Base-by-base conservation (phyloP, 2,113 vertebrate genomes). In the Hippopotamus amphibius region DNA sequence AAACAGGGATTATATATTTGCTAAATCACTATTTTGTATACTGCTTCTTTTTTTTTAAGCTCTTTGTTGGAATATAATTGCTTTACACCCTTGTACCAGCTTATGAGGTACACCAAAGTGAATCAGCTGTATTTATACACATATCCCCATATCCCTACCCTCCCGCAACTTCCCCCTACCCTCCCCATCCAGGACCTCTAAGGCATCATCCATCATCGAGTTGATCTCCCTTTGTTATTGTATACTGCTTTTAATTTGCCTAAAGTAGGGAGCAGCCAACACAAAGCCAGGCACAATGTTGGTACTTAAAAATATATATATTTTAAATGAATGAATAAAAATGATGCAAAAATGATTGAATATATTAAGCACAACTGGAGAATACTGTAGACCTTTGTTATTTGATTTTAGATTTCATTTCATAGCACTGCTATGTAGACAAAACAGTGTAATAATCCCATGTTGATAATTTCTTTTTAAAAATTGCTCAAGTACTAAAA, bases 291-390 rank as follows among this genome's bases (percentile, higher is more conserved):
- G 41, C 19, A 80, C 37, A 86, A 5, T n/a, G 14, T 37, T 76
- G 16, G 16, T 59, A 50, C 12, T 95, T 88, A 65, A 57, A 59
- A 87, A 43, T 61, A 41, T 48, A 37, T 91, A 41, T 48, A 37
- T 91, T 89, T 82, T 30, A 85, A 95, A 85, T 85, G 6, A 77
- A 15, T 89, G 19, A 88, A 46, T 85, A 28, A 5, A 50, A 82
- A 86, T 81, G 16, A 59, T 68, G 17, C 88, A 21, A 57, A 6
- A 41, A 63, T 57, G 14, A 91, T 16, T 43, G 3, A 43, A 10
- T 63, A 66, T 79, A 93, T 41, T 85, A 50, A 72, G 77, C 26
- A 41, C 26, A 41, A 79, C 55, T 65, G 37, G 30, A 37, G 50
- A 88, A 71, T 79, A 92, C 22, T 6, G 3, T 91, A 17, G 50